Conservation (phyloP, 2,888 invertebrate species). For the Laothoe populi region DNA sequence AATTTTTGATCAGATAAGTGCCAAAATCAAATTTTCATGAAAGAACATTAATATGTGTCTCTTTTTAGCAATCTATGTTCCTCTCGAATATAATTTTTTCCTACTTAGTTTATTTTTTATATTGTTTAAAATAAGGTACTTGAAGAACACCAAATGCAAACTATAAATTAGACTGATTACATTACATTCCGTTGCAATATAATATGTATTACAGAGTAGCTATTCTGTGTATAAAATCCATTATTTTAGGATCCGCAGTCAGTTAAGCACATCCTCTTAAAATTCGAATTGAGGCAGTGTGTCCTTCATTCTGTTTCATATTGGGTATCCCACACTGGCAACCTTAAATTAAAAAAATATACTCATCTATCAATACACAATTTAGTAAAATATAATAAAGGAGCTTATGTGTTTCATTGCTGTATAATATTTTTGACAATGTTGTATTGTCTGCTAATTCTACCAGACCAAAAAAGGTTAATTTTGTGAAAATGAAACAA, state of each 20-base stretch:
- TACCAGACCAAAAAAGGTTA: neutral
- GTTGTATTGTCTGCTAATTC: neutral
- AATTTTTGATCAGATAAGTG: slow-evolving; percentile 43
- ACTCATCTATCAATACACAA: neutral
- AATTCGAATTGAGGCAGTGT: neutral
- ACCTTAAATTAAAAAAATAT: neutral
- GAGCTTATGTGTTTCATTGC: neutral
- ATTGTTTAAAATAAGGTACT: slow-evolving; percentile 37
- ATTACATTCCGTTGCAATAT: slow-evolving; percentile 59
- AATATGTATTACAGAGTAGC: slow-evolving; percentile 28
- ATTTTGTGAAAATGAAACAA: neutral
- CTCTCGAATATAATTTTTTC: slow-evolving; percentile 49
- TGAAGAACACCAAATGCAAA: slow-evolving; percentile 50
- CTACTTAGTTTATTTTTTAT: slow-evolving; percentile 38
- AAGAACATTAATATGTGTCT: slow-evolving; percentile 41
- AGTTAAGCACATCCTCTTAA: neutral
- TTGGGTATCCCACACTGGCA: neutral
- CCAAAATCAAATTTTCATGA: slow-evolving; percentile 58
- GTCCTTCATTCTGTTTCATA: neutral
- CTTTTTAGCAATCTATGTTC: slow-evolving; percentile 56
- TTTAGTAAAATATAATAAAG: neutral
- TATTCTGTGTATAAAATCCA: too few species aligned
- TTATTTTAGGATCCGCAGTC: too few species aligned
- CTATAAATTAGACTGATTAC: slow-evolving; percentile 62
- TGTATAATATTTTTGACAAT: neutral